These are phyloP conservation scores for Ptyas mucosa DNA, from an alignment of 2,113 vertebrate species.

Conservation along the genomic window DNA sequence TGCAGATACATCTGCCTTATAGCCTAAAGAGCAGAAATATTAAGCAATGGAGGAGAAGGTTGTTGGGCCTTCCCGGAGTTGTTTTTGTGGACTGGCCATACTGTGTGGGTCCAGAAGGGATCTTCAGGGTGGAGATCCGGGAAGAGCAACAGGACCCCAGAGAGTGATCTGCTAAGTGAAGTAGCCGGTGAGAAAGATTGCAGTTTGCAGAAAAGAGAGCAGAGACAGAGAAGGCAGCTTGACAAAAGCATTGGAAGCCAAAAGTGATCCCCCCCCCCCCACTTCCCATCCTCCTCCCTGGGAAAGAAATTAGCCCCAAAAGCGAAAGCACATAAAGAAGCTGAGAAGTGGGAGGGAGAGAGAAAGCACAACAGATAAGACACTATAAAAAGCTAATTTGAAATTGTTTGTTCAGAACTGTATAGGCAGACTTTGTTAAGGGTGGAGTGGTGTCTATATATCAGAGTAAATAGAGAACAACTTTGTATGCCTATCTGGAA, in stretches of 20 bases:
- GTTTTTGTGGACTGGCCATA: not conserved
- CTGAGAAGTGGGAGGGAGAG: not conserved
- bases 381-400: not conserved
- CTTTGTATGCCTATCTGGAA: not conserved
- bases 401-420: not conserved
- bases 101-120: not conserved
- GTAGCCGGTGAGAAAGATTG: not conserved
- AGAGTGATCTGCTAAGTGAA: not conserved
- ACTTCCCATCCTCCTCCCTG: not conserved
- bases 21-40: not conserved
- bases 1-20: not conserved
- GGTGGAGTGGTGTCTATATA: not conserved
- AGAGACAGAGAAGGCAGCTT: not conserved
- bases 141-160: not conserved
- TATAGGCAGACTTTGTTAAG: not conserved
- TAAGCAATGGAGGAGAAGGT: not conserved
- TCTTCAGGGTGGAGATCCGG: not conserved
- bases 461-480: not conserved
- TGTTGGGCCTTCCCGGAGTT: not conserved
- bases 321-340: not conserved
- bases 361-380: not conserved
- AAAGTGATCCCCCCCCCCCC: not conserved
- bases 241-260: not conserved
- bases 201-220: not conserved
- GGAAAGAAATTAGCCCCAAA: not conserved